Percentiles rank a stretch among this genome's conserved stretches.
These are phyloP conservation scores for Brachypodius melanocephalos DNA, from an alignment of 2,113 vertebrate genomes.

Conservation along the genomic window DNA sequence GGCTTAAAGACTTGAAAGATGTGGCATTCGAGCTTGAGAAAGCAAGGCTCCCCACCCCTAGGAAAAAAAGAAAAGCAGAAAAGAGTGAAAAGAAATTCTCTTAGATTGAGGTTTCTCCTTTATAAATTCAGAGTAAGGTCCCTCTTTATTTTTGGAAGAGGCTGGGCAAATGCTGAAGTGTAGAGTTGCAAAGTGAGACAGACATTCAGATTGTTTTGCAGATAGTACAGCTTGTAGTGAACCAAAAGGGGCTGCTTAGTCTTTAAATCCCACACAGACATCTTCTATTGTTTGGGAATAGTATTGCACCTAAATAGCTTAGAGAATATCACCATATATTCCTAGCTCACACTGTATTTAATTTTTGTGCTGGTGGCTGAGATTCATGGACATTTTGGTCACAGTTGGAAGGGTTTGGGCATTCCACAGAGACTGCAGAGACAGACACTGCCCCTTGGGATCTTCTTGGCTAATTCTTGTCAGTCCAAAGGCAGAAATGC, in stretches of 20 bases:
- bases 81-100: not conserved
- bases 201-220: not conserved
- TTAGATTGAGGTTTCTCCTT: not conserved
- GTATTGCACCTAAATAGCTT: not conserved
- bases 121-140: not conserved
- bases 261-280: not conserved
- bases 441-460: not conserved
- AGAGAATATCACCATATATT: not conserved
- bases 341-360: not conserved
- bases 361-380: not conserved
- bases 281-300: not conserved
- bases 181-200: not conserved
- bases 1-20: not conserved
- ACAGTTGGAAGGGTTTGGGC: not conserved
- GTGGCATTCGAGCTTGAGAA: not conserved
- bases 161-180: not conserved
- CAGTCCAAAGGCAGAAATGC: not conserved
- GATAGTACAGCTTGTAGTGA: not conserved
- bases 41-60: fast-evolving
- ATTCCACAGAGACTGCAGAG: not conserved
- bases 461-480: not conserved
- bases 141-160: not conserved
- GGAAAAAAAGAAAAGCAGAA: not conserved
- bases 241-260: not conserved
- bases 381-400: not conserved